These are phyloP conservation scores for Perizoma flavofasciatum DNA, from an alignment of 2,888 invertebrate species.

Conservation along the genomic window DNA sequence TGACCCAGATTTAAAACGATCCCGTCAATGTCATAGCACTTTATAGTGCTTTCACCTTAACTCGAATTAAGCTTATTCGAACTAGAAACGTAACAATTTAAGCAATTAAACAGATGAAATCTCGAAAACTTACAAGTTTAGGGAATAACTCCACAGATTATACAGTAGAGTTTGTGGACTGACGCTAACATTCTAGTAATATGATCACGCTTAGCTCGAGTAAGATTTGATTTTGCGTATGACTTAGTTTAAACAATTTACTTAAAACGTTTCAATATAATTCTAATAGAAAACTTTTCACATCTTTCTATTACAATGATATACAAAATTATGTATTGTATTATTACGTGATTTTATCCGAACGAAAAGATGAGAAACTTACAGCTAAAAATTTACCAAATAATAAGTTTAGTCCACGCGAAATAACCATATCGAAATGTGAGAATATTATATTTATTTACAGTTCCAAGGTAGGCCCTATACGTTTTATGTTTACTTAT, in stretches of 20 bases:
- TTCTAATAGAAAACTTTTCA: too few species aligned
- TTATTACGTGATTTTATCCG: too few species aligned
- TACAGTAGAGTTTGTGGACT: constrained; percentile 4
- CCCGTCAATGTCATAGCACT: constrained; percentile 12
- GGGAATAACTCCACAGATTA: constrained; percentile 16
- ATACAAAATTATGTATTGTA: too few species aligned
- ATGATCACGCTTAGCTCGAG: constrained; percentile 4
- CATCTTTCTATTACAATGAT: too few species aligned
- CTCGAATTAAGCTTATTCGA: not conserved
- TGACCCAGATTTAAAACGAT: constrained; percentile 6
- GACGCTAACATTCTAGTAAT: not conserved
- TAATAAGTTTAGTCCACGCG: too few species aligned
- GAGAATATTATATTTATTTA: too few species aligned
- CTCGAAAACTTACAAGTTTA: constrained; percentile 18
- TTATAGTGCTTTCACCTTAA: constrained; percentile 1
- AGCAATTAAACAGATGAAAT: constrained; percentile 19
- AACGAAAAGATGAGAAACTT: too few species aligned
- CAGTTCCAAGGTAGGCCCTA: too few species aligned
- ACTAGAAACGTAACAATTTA: constrained; percentile 10
- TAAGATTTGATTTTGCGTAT: not conserved
- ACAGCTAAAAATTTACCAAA: too few species aligned
- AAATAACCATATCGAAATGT: too few species aligned
- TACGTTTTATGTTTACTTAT: too few species aligned
- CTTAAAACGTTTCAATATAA: not conserved
- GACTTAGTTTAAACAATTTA: too few species aligned